phyloP scores from a whole-genome alignment of 2,113 vertebrate genomes.

The Eubucco bourcierii region DNA sequence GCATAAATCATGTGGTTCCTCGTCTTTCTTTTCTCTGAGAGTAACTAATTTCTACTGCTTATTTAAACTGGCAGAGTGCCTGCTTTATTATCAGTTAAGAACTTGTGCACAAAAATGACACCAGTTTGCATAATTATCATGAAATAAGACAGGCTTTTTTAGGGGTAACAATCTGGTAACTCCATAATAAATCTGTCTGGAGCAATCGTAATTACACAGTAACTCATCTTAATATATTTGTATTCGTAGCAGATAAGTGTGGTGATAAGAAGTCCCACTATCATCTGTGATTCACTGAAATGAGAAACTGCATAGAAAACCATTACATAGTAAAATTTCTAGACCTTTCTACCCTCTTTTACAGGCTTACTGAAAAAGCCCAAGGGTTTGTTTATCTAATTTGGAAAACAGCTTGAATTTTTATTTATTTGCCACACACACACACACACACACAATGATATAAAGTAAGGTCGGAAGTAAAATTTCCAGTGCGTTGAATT shows the following conservation, averaged over 20 bases:
- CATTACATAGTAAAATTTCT: background rate
- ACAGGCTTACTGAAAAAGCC: background rate
- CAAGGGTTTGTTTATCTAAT: slow-evolving; percentile 39
- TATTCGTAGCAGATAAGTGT: slow-evolving; percentile 49
- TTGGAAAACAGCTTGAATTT: background rate
- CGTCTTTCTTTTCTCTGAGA: background rate
- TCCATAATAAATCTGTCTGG: slow-evolving; percentile 64
- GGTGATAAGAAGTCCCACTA: slow-evolving; percentile 50
- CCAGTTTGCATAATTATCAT: slow-evolving; percentile 62
- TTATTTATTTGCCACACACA: background rate
- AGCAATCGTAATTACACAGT: slow-evolving; percentile 65
- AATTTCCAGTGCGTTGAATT: background rate
- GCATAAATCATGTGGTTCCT: background rate
- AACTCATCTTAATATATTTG: slow-evolving; percentile 65
- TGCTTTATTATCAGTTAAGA: slow-evolving; percentile 68
- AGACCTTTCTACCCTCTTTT: slow-evolving; percentile 1
- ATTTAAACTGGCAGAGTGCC: slow-evolving; percentile 62
- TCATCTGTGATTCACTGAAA: slow-evolving; percentile 30
- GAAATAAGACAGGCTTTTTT: slow-evolving; percentile 65
- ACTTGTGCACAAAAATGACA: slow-evolving; percentile 49
- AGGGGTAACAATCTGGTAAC: slow-evolving; percentile 61
- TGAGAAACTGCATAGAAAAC: background rate
- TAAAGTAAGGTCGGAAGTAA: background rate
- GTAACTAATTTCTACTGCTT: slow-evolving; percentile 53
- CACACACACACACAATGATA: background rate